Evolutionary conservation across 2,888 invertebrate genomes (phyloP).

Genomic region (Caenorhabditis zanzibari): DNA sequence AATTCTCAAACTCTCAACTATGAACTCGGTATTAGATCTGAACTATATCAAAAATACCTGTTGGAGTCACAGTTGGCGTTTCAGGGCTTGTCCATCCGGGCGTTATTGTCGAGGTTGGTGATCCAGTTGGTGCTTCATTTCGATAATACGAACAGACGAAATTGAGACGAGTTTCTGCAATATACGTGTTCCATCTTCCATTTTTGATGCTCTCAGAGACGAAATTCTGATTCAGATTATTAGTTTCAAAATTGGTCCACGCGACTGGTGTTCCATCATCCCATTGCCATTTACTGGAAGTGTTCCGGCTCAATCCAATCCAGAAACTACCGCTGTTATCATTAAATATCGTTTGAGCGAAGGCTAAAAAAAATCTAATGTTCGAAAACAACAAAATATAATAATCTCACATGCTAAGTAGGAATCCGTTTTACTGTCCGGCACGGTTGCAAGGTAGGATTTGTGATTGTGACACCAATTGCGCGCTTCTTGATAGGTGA

Average conservation of each 20-base stretch:
- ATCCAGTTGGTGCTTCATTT: not conserved
- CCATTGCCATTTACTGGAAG: conserved; percentile 3
- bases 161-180: not conserved
- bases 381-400: not conserved
- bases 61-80: not conserved
- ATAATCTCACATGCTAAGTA: conserved; percentile 41
- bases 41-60: not conserved
- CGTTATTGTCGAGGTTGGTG: not conserved
- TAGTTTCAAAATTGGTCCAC: conserved; percentile 18
- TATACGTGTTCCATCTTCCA: conserved; percentile 9
- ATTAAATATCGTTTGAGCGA: conserved; percentile 21
- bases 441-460: conserved; percentile 22
- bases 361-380: conserved; percentile 9
- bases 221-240: conserved; percentile 11
- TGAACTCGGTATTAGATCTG: not conserved
- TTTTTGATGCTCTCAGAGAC: conserved; percentile 32
- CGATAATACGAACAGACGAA: conserved; percentile 39
- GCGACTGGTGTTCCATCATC: conserved; percentile 22
- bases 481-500: conserved; percentile 32
- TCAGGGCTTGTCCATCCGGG: not conserved
- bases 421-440: conserved; percentile 7
- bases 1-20: not conserved
- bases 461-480: conserved; percentile 38
- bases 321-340: conserved; percentile 18
- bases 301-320: conserved; percentile 41